Percentiles rank a stretch among this genome's conserved stretches.
phyloP scores from a whole-genome alignment of 2,797 vertebrate species.

The Scyliorhinus canicula region DNA sequence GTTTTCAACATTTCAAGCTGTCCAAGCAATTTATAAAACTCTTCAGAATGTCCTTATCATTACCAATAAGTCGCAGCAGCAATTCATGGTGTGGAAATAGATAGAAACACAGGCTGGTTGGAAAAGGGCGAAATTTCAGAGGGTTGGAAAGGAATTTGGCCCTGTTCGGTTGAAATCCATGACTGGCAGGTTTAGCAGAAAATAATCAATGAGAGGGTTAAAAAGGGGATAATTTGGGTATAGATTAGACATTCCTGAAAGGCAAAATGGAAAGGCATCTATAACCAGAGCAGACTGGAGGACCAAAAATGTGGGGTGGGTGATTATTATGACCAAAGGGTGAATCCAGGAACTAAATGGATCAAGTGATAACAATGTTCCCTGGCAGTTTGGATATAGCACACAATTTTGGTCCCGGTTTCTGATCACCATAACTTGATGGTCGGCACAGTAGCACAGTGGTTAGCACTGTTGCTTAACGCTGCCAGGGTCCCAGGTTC shows the following conservation, averaged over 20 bases:
- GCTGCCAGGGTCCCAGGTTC: too few relatives aligned
- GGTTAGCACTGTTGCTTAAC: too few relatives aligned
- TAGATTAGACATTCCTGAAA: not conserved
- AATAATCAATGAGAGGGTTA: not conserved
- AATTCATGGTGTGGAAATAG: not conserved
- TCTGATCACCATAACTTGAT: not conserved
- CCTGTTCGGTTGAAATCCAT: not conserved
- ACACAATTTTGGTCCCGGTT: not conserved
- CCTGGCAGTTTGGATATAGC: not conserved
- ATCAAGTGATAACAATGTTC: not conserved
- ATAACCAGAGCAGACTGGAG: not conserved
- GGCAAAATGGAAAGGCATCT: not conserved
- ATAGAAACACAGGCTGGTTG: not conserved
- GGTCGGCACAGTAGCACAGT: too few relatives aligned
- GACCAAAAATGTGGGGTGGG: not conserved
- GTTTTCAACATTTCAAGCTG: not conserved
- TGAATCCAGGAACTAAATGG: not conserved
- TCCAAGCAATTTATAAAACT: not conserved
- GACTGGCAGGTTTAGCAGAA: not conserved
- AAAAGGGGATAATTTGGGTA: not conserved
- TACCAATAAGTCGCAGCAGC: not conserved
- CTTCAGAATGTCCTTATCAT: not conserved
- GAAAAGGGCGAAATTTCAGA: not conserved
- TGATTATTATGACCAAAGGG: not conserved
- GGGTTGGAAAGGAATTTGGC: not conserved